Conservation (phyloP, 1,140 invertebrate species). For the Octopus sinensis region DNA sequence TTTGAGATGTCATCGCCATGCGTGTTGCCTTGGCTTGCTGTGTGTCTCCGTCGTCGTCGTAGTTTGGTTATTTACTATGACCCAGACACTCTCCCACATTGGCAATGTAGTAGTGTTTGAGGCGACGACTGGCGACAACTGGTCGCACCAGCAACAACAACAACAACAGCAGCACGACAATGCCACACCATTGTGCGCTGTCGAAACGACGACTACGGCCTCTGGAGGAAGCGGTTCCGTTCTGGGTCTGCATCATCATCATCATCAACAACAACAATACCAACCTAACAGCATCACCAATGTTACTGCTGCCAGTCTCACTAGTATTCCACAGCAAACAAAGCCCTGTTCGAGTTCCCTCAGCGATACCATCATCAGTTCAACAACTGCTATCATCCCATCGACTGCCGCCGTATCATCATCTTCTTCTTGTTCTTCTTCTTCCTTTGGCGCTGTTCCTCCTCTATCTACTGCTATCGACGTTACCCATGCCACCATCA, state of each 20-base stretch:
- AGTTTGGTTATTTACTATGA: not conserved
- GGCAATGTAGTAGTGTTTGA: slow-evolving; percentile 4
- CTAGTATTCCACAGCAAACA: too few relatives aligned
- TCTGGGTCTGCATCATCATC: not conserved
- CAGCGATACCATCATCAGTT: too few relatives aligned
- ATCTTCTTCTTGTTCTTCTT: too few relatives aligned
- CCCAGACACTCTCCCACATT: not conserved
- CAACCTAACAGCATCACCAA: not conserved
- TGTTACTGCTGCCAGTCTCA: too few relatives aligned
- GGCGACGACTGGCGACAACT: not conserved
- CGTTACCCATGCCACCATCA: too few relatives aligned
- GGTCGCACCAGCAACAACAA: not conserved
- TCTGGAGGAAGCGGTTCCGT: not conserved
- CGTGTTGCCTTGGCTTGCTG: not conserved
- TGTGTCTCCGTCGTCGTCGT: not conserved
- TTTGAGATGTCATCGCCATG: slow-evolving; percentile 13
- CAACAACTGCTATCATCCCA: too few relatives aligned
- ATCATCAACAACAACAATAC: not conserved
- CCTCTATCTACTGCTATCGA: too few relatives aligned
- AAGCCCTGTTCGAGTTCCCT: too few relatives aligned
- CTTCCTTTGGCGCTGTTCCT: too few relatives aligned
- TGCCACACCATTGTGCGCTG: not conserved
- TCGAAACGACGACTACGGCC: not conserved
- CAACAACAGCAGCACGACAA: not conserved
- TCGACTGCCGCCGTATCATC: too few relatives aligned